Evolutionary conservation across 2,797 vertebrate species (phyloP), one percentile per base, ranked within the genome.

Genomic region (Semotilus atromaculatus): DNA sequence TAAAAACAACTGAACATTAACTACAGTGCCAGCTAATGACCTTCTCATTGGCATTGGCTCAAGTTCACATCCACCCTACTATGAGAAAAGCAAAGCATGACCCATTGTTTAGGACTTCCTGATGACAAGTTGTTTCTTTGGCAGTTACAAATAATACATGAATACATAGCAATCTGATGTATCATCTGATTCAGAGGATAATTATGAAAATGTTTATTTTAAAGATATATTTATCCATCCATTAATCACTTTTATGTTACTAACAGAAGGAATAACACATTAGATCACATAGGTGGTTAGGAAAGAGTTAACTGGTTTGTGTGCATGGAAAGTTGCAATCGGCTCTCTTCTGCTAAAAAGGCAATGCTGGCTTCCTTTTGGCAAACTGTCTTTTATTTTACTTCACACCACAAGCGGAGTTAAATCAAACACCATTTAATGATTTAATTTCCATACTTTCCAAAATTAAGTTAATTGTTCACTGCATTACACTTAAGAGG

Each of bases 341-440:
- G 8, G n/a, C 26, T 45, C 29, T 45, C 40, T 18, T 80, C 19
- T 18, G 29, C 29, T 67, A 43, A 68, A 68, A n/a, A 53, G 21
- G 43, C 2, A 14, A 29, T n/a, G 29, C 19, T 18, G 40, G 3
- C 26, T 18, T 29, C 26, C 5, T 31, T 4, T 23, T 51, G 8
- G 9, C 23, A 29, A 64, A 64, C 19, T n/a, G 18, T 73, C 29
- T 74, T 13, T 8, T n/a, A 38, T 53, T 75, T 43, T 4, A 58
- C 18, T 40, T 43, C 73, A 55, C 34, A 23, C 43, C 31, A 31
- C 64, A 70, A 68, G 7, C 14, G 0, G 62, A 83, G 19, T 51
- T 40, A 31, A 38, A 40, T 76, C n/a, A 83, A 58, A 83, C 60
- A 26, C 31, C 53, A 23, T 68, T 76, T 68, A 77, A 83, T 83